Evolutionary conservation across 2,797 vertebrate genomes (phyloP).

Genomic region (Pygocentrus nattereri): DNA sequence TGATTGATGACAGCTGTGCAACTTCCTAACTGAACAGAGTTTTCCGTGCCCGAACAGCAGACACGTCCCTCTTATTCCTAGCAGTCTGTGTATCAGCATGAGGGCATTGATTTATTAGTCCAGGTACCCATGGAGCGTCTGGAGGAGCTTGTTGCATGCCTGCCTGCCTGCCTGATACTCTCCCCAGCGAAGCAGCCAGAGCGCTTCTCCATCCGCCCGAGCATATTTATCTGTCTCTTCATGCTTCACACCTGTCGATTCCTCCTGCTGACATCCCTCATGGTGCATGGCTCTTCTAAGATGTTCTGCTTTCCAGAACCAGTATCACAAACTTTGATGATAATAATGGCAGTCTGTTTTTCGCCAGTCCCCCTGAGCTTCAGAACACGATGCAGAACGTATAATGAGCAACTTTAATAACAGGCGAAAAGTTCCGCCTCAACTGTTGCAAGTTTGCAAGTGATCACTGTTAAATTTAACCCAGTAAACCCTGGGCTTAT

Average conservation of each 20-base stretch:
- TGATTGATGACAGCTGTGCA: conserved; percentile 33
- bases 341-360: conserved; percentile 41
- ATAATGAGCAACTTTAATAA: conserved; percentile 15
- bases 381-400: not conserved
- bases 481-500: not conserved
- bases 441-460: not conserved
- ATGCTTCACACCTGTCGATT: conserved; percentile 68
- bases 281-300: conserved; percentile 11
- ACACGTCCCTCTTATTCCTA: conserved; percentile 23
- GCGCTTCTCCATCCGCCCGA: conserved; percentile 51
- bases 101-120: conserved; percentile 59
- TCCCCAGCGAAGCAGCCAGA: conserved; percentile 57
- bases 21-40: conserved; percentile 14
- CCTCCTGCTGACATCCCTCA: conserved; percentile 33
- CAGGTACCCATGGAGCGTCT: conserved; percentile 45
- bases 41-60: conserved; percentile 16
- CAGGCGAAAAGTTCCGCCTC: not conserved
- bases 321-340: conserved; percentile 55
- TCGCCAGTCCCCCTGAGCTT: not conserved
- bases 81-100: conserved; percentile 31
- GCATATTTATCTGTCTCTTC: conserved; percentile 67
- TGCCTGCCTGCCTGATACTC: conserved; percentile 48
- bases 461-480: not conserved
- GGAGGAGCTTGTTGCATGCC: conserved; percentile 65
- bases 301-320: conserved; percentile 39